These are phyloP conservation scores for Pluvianellus socialis DNA, from an alignment of 2,113 vertebrate species.

Conservation along the genomic window DNA sequence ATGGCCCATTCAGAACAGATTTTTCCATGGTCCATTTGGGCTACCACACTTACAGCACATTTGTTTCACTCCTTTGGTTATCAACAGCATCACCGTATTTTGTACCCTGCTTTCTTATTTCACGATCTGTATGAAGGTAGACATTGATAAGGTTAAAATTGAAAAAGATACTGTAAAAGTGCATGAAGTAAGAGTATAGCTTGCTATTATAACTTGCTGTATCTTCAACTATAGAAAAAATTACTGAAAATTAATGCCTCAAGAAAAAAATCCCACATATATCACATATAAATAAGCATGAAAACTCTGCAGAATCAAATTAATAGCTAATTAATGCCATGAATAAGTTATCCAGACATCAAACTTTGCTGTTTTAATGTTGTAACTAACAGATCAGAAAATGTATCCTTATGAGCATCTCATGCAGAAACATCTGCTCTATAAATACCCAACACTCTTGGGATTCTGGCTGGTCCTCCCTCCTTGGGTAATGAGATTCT, in stretches of 20 bases:
- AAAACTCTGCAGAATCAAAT: background rate
- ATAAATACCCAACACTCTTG: background rate
- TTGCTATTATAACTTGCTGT: background rate
- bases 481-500: background rate
- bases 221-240: background rate
- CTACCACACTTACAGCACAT: background rate
- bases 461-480: background rate
- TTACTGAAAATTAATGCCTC: background rate
- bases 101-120: background rate
- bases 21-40: background rate
- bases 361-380: background rate
- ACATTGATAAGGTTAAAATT: background rate
- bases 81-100: background rate
- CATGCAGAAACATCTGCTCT: background rate
- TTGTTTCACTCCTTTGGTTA: background rate
- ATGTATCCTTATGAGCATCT: background rate
- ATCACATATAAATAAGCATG: conserved; percentile 1
- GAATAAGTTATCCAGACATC: background rate
- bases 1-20: background rate
- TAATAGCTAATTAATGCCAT: conserved; percentile 20
- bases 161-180: background rate
- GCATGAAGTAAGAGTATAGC: background rate
- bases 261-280: background rate
- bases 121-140: background rate
- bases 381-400: background rate